Conservation (phyloP, 2,888 invertebrate species). For the Drosophila bunnanda region DNA sequence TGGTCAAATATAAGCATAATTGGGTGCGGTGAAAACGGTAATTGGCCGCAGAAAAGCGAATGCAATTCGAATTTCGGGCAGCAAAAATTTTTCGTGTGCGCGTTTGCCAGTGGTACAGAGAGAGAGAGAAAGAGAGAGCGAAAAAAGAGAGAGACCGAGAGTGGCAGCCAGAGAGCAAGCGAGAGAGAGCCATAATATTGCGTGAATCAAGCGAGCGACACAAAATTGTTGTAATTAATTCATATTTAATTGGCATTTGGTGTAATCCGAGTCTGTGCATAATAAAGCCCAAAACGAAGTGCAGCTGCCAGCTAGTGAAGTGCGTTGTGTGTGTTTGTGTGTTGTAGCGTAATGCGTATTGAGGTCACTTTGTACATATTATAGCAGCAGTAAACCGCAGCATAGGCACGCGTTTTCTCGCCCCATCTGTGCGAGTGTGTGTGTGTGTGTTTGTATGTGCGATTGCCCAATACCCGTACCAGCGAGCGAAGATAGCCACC, state of each 20-base stretch:
- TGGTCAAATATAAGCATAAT: conserved; percentile 49
- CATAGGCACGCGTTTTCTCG: conserved; percentile 46
- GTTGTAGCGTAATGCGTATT: conserved; percentile 56
- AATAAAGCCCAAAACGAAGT: conserved; percentile 49
- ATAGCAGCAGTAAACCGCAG: conserved; percentile 41
- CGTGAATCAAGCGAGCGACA: conserved; percentile 71
- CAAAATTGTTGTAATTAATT: conserved; percentile 74
- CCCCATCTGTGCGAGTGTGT: conserved; percentile 24
- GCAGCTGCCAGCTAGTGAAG: conserved; percentile 18
- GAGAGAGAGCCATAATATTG: conserved; percentile 59
- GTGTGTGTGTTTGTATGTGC: conserved; percentile 33
- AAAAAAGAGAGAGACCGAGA: conserved; percentile 5
- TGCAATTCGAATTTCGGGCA: conserved; percentile 16
- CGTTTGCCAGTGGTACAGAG: conserved; percentile 22
- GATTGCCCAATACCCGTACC: conserved; percentile 54
- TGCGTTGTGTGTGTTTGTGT: conserved; percentile 26
- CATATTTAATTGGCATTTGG: conserved; percentile 68
- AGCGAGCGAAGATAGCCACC: conserved; percentile 49
- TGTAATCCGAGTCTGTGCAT: conserved; percentile 54
- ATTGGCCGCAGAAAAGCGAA: conserved; percentile 23
- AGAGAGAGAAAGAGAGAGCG: conserved; percentile 43
- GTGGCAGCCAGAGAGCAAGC: conserved; percentile 24
- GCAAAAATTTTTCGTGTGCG: conserved; percentile 38
- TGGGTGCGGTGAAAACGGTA: conserved; percentile 56
- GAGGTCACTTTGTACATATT: conserved; percentile 63